Percentiles rank a stretch among this genome's conserved stretches.
phyloP scores from a whole-genome alignment of 2,113 vertebrate species.

The Prinia subflava region DNA sequence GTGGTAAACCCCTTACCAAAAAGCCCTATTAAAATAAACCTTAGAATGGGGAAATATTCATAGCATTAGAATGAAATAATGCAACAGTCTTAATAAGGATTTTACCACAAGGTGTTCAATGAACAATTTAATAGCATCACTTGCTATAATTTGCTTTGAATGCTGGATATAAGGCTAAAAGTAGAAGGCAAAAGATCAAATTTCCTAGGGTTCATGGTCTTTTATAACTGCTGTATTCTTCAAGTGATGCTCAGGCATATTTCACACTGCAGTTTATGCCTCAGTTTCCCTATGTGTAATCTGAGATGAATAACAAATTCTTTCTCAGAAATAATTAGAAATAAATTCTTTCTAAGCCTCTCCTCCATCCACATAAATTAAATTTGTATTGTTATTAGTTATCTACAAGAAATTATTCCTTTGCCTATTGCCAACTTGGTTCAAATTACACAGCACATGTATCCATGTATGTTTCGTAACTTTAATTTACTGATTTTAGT shows the following conservation, averaged over 20 bases:
- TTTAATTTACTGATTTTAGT: conserved; percentile 41
- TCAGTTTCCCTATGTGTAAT: background rate
- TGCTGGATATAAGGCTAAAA: background rate
- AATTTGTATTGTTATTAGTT: background rate
- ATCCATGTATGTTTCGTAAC: background rate
- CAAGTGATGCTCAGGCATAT: background rate
- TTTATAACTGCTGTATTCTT: background rate
- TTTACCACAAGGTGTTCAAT: background rate
- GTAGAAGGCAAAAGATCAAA: background rate
- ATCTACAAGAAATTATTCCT: background rate
- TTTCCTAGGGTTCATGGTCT: background rate
- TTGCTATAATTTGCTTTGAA: background rate
- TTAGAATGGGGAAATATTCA: background rate
- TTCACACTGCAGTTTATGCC: background rate
- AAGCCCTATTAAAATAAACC: background rate
- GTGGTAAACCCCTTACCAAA: background rate
- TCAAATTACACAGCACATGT: background rate
- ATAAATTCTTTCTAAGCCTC: background rate
- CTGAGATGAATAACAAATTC: background rate
- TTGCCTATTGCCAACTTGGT: background rate
- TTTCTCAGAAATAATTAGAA: background rate
- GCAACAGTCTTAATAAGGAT: background rate
- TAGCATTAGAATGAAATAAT: background rate
- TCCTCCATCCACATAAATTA: background rate
- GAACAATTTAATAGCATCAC: background rate